Base-by-base conservation (phyloP, 2,797 vertebrate species). In the Arremon aurantiirostris region DNA sequence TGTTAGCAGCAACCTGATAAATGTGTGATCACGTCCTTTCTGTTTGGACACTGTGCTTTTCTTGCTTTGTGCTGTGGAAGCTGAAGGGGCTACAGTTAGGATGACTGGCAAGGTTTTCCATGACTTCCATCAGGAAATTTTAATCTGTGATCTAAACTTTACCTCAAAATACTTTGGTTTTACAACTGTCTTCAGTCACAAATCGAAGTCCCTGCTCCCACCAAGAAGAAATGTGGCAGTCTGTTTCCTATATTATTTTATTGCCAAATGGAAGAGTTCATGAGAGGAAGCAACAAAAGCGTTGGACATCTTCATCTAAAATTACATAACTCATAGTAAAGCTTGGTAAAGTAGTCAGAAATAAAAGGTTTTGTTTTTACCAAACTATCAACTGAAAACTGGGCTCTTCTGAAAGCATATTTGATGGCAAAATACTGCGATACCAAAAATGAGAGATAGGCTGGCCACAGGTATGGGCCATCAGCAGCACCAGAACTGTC, bases 301-400 rank as follows among this genome's bases (percentile, higher is more conserved):
- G 35, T 16, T 11, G 4, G 21, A 52, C 11, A 50, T 23, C 24
- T 9, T 9, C 32, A 72, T 65, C 52, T 89, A 55, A 95, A 91
- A 72, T 35, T 10, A 24, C 53, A 28, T 75, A 95, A 89, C 70
- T 90, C 82, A 46, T 63, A 53, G 77, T 47, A 32, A 39, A 94
- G 11, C 17, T 53, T 46, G 71, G 11, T 14, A 49, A 55, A 75
- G 34, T 2, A 34, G 23, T 24, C 49, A 47, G 17, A 9, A 42
- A 47, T 27, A 68, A 89, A 89, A 77, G 10, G 26, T 70, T 94
- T 95, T 90, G 22, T 75, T 96, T 92, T 87, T 56, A 69, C 5
- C 32, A 42, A 37, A 37, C 5, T 52, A 22, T 53, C 42, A 84
- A 52, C 49, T 80, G 80, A 91, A 86, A 84, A 64, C 11, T 15